These are phyloP conservation scores for Adoxophyes honmai DNA, from an alignment of 1,140 invertebrate species.

Conservation along the genomic window DNA sequence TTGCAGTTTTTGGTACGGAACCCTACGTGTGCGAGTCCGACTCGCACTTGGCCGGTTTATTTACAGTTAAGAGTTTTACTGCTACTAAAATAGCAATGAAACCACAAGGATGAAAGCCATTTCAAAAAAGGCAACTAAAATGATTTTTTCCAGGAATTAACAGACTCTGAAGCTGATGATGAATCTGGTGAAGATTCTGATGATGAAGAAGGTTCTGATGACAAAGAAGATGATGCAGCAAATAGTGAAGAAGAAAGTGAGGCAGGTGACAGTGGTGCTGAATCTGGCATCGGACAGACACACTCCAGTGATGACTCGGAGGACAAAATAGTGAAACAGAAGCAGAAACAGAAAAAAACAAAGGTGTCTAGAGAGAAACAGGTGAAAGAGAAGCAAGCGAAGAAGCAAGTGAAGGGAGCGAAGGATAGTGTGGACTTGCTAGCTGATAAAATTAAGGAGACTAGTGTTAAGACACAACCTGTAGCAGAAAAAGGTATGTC, in stretches of 20 bases:
- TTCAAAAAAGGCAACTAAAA: not conserved
- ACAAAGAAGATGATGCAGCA: conserved; percentile 19
- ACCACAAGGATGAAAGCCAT: too few relatives aligned
- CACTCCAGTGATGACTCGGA: conserved; percentile 27
- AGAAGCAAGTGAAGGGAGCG: conserved; percentile 19
- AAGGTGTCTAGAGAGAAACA: conserved; percentile 15
- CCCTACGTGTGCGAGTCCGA: too few relatives aligned
- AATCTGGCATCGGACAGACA: conserved; percentile 22
- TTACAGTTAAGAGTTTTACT: too few relatives aligned
- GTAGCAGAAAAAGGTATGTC: conserved; percentile 54
- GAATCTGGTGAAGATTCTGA: conserved; percentile 17
- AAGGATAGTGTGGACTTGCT: conserved; percentile 41
- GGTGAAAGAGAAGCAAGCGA: conserved; percentile 19
- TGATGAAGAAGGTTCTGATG: conserved; percentile 20
- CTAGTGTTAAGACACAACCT: conserved; percentile 40
- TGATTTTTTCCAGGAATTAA: conserved; percentile 40
- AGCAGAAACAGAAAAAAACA: conserved; percentile 15
- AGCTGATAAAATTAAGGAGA: conserved; percentile 44
- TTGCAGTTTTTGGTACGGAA: too few relatives aligned
- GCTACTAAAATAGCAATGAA: too few relatives aligned
- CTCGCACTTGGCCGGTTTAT: too few relatives aligned
- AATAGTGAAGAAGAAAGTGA: conserved; percentile 23
- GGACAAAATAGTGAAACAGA: conserved; percentile 18
- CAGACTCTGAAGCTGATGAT: conserved; percentile 49
- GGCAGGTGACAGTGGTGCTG: conserved; percentile 27